These are phyloP conservation scores for Neoseiulus cucumeris DNA, from an alignment of 1,140 invertebrate species.

Conservation along the genomic window DNA sequence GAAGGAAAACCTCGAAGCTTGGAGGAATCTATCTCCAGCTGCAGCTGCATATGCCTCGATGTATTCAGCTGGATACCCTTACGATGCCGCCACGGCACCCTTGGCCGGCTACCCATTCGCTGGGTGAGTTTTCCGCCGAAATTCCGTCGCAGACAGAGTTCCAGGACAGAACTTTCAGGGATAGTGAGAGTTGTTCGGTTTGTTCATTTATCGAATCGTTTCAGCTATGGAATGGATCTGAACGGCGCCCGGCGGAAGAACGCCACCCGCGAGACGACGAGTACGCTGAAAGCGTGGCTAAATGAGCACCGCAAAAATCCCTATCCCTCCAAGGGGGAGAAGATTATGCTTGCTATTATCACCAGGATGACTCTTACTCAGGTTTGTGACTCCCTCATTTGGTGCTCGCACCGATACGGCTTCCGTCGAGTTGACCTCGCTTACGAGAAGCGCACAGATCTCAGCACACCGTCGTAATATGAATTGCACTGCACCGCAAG, in stretches of 20 bases:
- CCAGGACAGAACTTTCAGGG: not conserved
- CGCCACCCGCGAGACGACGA: constrained; percentile 88
- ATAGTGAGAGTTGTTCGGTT: not conserved
- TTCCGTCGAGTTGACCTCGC: too few species aligned
- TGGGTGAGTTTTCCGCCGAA: constrained; percentile 44
- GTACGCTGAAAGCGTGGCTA: constrained; percentile 83
- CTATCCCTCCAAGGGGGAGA: constrained; percentile 40
- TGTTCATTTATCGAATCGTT: constrained; percentile 19
- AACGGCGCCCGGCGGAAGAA: constrained; percentile 83
- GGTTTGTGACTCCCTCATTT: constrained; percentile 17
- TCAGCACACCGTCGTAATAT: too few species aligned
- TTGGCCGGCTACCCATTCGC: constrained; percentile 65
- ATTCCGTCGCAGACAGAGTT: not conserved
- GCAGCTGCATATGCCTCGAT: constrained; percentile 43
- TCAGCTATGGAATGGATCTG: constrained; percentile 70
- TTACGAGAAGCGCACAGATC: too few species aligned
- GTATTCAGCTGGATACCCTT: constrained; percentile 38
- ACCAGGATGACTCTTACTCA: constrained; percentile 41
- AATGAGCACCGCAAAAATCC: constrained; percentile 66
- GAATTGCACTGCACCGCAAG: too few species aligned
- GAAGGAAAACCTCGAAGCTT: constrained; percentile 59
- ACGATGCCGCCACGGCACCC: constrained; percentile 43
- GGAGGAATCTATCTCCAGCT: constrained; percentile 44
- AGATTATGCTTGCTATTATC: constrained; percentile 38
- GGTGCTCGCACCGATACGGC: too few species aligned